Conservation (phyloP, 2,113 vertebrate genomes). For the Bambusicola thoracicus region DNA sequence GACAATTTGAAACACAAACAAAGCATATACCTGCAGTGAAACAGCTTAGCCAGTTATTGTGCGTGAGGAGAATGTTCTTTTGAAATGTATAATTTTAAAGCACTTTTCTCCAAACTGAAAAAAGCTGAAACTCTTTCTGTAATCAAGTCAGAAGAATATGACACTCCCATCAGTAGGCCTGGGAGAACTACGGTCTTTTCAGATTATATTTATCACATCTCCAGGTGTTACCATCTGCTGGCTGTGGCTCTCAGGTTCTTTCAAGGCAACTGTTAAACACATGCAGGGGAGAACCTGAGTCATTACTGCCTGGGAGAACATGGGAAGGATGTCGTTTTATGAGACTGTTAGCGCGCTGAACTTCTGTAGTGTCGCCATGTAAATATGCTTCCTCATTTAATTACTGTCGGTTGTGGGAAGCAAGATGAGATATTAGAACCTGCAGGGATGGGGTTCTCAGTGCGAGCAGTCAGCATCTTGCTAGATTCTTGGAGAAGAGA, state of each 20-base stretch:
- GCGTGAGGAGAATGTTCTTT: neutral
- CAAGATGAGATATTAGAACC: neutral
- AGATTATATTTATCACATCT: neutral
- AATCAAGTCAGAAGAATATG: neutral
- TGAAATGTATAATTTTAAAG: neutral
- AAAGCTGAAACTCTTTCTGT: fast-evolving
- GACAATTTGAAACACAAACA: neutral
- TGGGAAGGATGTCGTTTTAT: neutral
- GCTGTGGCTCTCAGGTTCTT: neutral
- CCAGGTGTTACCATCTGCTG: neutral
- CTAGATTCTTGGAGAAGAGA: neutral
- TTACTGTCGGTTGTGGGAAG: neutral
- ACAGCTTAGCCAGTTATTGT: neutral
- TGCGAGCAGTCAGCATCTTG: neutral
- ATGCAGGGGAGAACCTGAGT: neutral
- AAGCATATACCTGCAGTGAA: neutral
- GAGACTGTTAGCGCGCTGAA: neutral
- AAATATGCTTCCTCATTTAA: neutral
- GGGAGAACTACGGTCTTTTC: neutral
- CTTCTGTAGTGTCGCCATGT: neutral
- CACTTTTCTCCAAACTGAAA: neutral
- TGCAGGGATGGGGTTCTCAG: neutral
- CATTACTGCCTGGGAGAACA: neutral
- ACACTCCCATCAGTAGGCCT: neutral
- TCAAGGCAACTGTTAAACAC: neutral